Base-by-base conservation (phyloP, 2,113 vertebrate genomes). In the Amphilophus citrinellus region DNA sequence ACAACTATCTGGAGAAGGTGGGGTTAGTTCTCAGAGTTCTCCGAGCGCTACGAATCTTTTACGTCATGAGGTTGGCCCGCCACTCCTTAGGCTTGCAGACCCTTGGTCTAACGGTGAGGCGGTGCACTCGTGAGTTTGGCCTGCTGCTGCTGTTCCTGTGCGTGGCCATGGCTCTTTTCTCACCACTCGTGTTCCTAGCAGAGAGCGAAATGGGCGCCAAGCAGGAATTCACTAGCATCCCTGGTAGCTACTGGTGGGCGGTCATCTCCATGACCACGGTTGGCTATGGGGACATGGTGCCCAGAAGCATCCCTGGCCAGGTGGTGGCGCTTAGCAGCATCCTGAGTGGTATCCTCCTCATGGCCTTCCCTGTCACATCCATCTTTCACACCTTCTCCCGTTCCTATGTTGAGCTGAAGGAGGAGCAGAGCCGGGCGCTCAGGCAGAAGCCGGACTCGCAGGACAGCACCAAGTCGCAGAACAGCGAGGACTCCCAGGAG, bases 211-310 rank as follows among this genome's bases (percentile, higher is more conserved):
- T 99, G 94, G 98, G 98, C 10, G 98, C 97, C 87, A 97, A 97
- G 92, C 98, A 98, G 65, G 98, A 99, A 90, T 99, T 99, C 93
- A 98, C 98, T 32, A 99, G 98, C 50, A 97, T 99, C 91, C 98
- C 98, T 0, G 97, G 95, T 30, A 98, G 97, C 88, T 99, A 99
- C 93, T 99, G 98, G 98, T 99, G 98, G 98, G 98, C 98, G 0
- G 98, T 99, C 71, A 99, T 99, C 95, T 99, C 98, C 88, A 99
- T 99, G 98, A 99, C 98, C 3, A 99, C 98, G 0, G 98, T 99
- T 13, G 98, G 98, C 84, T 99, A 99, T 0, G 98, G 98, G 1
- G 98, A 99, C 93, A 99, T 99, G 98, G 98, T 99, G 62, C 98
- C 98, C 27, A 96, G 97, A 7, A 98, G 98, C 95, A 97, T 99